A percentile compares a stretch with the other conserved stretches of the same genome.
These are phyloP conservation scores for Sinocyclocheilus rhinocerous DNA, from an alignment of 2,113 vertebrate genomes.

Conservation along the genomic window DNA sequence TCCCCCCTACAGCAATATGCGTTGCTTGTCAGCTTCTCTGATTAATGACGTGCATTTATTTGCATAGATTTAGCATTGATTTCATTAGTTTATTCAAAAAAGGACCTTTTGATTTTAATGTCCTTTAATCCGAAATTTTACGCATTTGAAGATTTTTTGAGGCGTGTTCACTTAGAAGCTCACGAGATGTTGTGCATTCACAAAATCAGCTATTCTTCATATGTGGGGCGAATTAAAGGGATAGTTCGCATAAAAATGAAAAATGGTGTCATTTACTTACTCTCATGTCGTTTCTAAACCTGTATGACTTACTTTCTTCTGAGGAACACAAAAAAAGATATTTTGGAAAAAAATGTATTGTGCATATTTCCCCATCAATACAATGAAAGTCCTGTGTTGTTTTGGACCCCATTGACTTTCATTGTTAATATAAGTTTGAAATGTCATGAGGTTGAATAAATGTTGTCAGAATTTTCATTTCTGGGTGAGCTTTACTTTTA, in stretches of 20 bases:
- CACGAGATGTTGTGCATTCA: too few species aligned
- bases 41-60: constrained; percentile 97
- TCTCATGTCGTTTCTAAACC: too few species aligned
- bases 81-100: constrained; percentile 85
- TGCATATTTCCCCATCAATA: neutral
- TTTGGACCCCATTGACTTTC: neutral
- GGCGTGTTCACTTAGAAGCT: too few species aligned
- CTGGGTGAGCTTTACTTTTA: neutral
- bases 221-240: too few species aligned
- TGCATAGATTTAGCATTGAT: constrained; percentile 97
- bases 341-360: neutral
- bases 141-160: too few species aligned
- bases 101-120: neutral
- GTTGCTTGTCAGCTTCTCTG: constrained; percentile 94
- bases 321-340: neutral
- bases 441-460: neutral
- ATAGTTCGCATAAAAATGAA: too few species aligned
- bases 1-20: constrained; percentile 87
- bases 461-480: neutral
- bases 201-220: too few species aligned
- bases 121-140: too few species aligned
- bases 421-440: neutral
- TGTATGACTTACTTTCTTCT: too few species aligned
- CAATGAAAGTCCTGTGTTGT: neutral
- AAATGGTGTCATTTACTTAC: too few species aligned